Percentiles rank a stretch among this genome's conserved stretches.
Conservation (phyloP, 1,140 invertebrate genomes). For the Caerostris extrusa region DNA sequence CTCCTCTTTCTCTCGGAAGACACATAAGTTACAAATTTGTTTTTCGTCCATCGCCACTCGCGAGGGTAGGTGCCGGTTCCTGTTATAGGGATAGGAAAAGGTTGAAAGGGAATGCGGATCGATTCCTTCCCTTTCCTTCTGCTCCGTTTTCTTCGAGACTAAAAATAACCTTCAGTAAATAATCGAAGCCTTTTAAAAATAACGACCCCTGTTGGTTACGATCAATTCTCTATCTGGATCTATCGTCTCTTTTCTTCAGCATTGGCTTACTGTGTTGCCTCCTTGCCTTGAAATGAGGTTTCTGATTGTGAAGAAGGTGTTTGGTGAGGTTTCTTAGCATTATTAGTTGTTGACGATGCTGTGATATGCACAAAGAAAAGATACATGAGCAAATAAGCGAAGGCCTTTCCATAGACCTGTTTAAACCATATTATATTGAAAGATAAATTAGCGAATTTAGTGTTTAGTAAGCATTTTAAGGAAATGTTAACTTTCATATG, state of each 20-base stretch:
- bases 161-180: conserved; percentile 74
- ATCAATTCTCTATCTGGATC: conserved; percentile 60
- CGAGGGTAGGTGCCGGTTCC: conserved; percentile 12
- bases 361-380: too few relatives aligned
- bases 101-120: conserved; percentile 38
- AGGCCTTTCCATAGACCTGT: too few relatives aligned
- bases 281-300: neutral
- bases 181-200: conserved; percentile 76
- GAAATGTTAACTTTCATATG: too few relatives aligned
- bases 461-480: too few relatives aligned
- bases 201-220: conserved; percentile 65
- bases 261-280: neutral
- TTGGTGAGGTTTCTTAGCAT: neutral
- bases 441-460: too few relatives aligned
- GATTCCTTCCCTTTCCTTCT: conserved; percentile 22
- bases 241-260: neutral
- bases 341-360: too few relatives aligned
- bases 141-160: conserved; percentile 37
- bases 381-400: too few relatives aligned
- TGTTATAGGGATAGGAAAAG: neutral
- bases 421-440: too few relatives aligned
- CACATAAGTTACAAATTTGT: neutral
- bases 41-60: conserved; percentile 43
- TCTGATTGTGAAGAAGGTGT: neutral
- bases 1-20: neutral